These are phyloP conservation scores for Ectropis grisescens DNA, from an alignment of 1,140 invertebrate species.

Conservation along the genomic window DNA sequence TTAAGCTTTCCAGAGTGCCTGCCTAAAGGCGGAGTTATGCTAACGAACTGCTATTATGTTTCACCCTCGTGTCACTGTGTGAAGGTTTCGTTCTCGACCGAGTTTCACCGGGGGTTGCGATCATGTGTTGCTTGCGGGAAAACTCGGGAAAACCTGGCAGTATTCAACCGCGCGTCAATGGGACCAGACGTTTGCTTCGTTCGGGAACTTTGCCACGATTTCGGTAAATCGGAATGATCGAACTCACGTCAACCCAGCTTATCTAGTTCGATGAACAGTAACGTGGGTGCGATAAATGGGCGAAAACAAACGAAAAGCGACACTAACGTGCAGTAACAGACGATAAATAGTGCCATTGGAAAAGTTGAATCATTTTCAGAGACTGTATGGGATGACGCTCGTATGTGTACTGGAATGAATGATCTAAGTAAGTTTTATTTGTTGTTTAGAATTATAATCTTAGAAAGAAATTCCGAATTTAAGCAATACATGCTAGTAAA, in stretches of 20 bases:
- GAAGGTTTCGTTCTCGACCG: conserved; percentile 64
- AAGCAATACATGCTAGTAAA: too few relatives aligned
- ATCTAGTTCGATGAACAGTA: conserved; percentile 32
- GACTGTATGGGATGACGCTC: conserved; percentile 36
- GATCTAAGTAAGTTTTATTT: conserved; percentile 39
- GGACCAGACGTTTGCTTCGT: conserved; percentile 20
- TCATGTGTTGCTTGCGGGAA: conserved; percentile 55
- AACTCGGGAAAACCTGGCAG: conserved; percentile 51
- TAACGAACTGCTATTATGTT: conserved; percentile 62
- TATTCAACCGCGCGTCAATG: conserved; percentile 28
- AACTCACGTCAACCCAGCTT: conserved; percentile 12
- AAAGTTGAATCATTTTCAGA: conserved; percentile 15
- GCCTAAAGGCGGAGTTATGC: conserved; percentile 40
- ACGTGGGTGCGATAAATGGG: conserved; percentile 21
- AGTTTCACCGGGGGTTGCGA: conserved; percentile 51
- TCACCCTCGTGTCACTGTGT: conserved; percentile 60
- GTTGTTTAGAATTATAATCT: too few relatives aligned
- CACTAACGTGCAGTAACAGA: too few relatives aligned
- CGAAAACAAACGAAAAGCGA: conserved; percentile 3
- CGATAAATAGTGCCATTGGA: too few relatives aligned
- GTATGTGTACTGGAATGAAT: conserved; percentile 49
- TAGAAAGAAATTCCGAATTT: too few relatives aligned
- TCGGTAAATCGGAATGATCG: conserved; percentile 8
- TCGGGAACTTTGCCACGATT: conserved; percentile 3
- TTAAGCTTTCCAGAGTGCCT: too few relatives aligned